A percentile compares a stretch with the other conserved stretches of the same genome.
phyloP scores from a whole-genome alignment of 2,113 vertebrate genomes.

The Scomber scombrus region DNA sequence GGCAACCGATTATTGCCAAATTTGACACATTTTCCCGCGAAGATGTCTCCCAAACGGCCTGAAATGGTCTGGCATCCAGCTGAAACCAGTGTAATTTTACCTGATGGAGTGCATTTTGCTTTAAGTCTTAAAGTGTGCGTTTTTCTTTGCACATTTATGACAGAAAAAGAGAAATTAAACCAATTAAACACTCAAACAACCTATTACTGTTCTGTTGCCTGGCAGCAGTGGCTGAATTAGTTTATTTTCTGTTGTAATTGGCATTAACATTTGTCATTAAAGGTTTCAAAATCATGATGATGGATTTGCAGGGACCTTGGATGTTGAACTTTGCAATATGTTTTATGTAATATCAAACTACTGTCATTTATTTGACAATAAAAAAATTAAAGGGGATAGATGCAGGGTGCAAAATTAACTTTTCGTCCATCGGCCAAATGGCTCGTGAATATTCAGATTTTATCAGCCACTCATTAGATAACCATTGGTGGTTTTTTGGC shows the following conservation, averaged over 20 bases:
- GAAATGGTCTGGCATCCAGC: too few species aligned
- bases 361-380: background rate
- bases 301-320: background rate
- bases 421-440: too few species aligned
- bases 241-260: background rate
- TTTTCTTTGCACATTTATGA: too few species aligned
- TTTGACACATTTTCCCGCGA: slow-evolving; percentile 61
- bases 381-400: background rate
- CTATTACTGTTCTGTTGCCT: background rate
- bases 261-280: background rate
- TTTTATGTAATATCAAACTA: background rate
- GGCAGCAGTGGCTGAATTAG: too few species aligned
- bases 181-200: too few species aligned
- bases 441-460: too few species aligned
- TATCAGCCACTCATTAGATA: too few species aligned
- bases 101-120: too few species aligned
- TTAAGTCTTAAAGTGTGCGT: too few species aligned
- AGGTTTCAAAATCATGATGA: background rate
- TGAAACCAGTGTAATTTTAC: too few species aligned
- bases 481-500: too few species aligned
- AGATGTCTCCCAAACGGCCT: slow-evolving; percentile 7
- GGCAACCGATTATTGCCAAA: background rate
- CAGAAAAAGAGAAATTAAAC: too few species aligned
- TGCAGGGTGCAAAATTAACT: background rate
- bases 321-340: background rate